Base-by-base conservation (phyloP, 2,113 vertebrate species). In the Vidua macroura region DNA sequence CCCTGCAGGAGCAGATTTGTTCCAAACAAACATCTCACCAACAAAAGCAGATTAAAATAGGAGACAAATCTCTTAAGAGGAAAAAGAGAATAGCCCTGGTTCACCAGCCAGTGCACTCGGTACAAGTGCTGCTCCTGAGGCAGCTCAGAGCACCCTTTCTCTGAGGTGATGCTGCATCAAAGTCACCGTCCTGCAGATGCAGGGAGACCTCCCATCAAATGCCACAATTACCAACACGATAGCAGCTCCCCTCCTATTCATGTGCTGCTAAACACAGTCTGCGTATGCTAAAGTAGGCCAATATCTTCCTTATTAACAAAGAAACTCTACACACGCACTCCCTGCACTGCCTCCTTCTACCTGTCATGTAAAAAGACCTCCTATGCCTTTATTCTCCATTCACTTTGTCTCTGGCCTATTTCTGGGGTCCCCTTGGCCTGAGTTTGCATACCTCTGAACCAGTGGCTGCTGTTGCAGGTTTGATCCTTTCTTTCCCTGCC, bases 361-460 rank as follows among this genome's bases (percentile, higher is more conserved):
- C 37, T 74, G 60, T 48, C 83, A 63, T n/a, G 44, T 37, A 83
- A 74, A 93, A 93, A 75, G 56, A 37, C 19, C 19, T 81, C 56
- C 0, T 6, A 41, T 48, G 64, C 68, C 78, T 95, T 92, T 92
- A 59, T 95, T 86, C 69, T 92, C 48, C 51, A 16, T 37, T 70
- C 60, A 48, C 39, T 93, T 83, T 62, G 59, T 66, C 43, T 92
- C 92, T 94, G 68, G 44, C 83, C 95, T 95, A 78, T 80, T 96
- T 96, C 86, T 81, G 55, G 68, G 60, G 73, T 96, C 80, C 88
- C 92, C 72, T 83, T 3, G 1, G 93, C 76, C 83, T 1, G 1
- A 51, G 83, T 92, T 88, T 90, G 88, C 94, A 92, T 88, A 90
- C 27, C 74, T 85, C 74, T 87, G 67, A 90, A 92, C 59, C 56